Base-by-base conservation (phyloP, 2,797 vertebrate species). In the Crenuchus spilurus region DNA sequence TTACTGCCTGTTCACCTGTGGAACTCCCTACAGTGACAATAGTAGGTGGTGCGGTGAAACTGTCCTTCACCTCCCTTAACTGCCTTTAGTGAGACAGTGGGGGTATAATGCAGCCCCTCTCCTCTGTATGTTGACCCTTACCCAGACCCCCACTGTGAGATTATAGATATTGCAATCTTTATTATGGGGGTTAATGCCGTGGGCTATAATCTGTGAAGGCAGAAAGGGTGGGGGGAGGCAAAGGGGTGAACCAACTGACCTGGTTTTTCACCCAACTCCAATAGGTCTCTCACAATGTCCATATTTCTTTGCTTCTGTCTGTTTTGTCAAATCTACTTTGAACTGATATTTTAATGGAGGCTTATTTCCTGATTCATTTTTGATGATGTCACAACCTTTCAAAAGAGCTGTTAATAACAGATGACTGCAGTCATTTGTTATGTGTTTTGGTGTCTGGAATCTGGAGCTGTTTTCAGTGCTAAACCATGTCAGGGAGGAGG, bases 181-280 rank as follows among this genome's bases (percentile, higher is more conserved):
- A 71, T 77, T 73, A 82, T 83, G 79, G 74, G 73, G 73, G 72
- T 87, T 86, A 84, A 83, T 84, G 82, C 82, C 81, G 52, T 73
- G 80, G 84, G 84, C 78, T n/a, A 16, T 84, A 82, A 88, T 84
- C 79, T 72, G 64, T 51, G 62, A 72, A 72, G 37, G 66, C 66
- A 69, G 60, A 68, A 30, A 49, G 31, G 28, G 24, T 54, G 65
- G 66, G 66, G 51, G 68, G 65, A n/a, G 68, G 42, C 26, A 42
- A 52, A 58, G 20, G 57, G 60, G 58, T 64, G 54, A 80, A 77
- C 61, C 54, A 72, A 41, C 57, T 84, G 83, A 84, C 83, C 84
- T 83, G 81, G 57, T 80, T 84, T 80, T 62, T 60, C 54, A 22
- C 46, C 64, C 67, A 54, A 77, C 61, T 70, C 35, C 68, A 72